Conservation (phyloP, 2,797 vertebrate species). For the Erpetoichthys calabaricus region DNA sequence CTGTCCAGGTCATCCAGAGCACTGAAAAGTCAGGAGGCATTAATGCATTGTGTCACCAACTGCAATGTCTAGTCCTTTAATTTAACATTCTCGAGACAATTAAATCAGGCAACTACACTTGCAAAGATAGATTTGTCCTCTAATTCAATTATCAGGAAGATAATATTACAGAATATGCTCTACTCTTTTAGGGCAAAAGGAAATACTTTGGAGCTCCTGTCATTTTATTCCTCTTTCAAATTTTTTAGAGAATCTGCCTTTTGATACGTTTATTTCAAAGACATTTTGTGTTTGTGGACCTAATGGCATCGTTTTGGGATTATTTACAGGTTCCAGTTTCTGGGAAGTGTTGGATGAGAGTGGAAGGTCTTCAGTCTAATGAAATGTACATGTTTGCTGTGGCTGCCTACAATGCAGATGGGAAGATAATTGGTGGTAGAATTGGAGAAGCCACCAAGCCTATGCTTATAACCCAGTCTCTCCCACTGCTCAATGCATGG, state of each 20-base stretch:
- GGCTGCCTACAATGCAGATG: constrained; percentile 68
- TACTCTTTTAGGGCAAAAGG: background rate
- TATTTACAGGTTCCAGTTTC: constrained; percentile 57
- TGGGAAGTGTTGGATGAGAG: constrained; percentile 53
- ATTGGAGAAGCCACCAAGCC: constrained; percentile 68
- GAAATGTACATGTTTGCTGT: constrained; percentile 84
- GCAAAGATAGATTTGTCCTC: no score
- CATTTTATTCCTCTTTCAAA: no score
- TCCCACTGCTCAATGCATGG: constrained; percentile 60
- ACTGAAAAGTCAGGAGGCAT: no score
- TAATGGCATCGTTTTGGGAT: constrained; percentile 1
- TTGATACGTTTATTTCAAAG: constrained; percentile 1
- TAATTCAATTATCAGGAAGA: no score
- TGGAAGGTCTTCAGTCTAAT: constrained; percentile 66
- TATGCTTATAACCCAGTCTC: constrained; percentile 65
- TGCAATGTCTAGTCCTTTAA: no score
- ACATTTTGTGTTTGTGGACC: background rate
- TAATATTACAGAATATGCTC: background rate
- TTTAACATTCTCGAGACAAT: no score
- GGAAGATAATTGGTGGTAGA: constrained; percentile 61
- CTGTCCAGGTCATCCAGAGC: no score
- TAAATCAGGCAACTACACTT: no score
- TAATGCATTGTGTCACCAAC: no score
- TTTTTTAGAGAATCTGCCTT: background rate
- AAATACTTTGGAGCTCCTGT: no score